A percentile compares a stretch with the other conserved stretches of the same genome.
Evolutionary conservation across 2,888 invertebrate genomes (phyloP).

Genomic region (Saturnia japonica): DNA sequence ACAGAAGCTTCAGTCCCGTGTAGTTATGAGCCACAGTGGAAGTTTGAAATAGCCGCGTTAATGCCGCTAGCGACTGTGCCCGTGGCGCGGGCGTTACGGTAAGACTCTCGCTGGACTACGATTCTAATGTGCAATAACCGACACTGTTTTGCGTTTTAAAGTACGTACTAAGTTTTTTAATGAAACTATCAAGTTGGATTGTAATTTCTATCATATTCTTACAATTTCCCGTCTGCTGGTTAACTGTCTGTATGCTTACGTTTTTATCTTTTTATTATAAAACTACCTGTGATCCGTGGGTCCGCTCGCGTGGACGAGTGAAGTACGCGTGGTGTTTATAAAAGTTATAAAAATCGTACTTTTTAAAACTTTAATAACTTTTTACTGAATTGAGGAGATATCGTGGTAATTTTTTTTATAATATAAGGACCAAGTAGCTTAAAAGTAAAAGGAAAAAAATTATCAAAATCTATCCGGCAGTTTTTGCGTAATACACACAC

Average conservation of each 20-base stretch:
- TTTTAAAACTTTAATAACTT: too few species aligned
- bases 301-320: too few species aligned
- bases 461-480: too few species aligned
- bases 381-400: too few species aligned
- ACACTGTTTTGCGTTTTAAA: conserved; percentile 32
- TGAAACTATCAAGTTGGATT: neutral
- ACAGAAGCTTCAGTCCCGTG: conserved; percentile 53
- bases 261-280: too few species aligned
- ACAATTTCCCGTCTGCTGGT: neutral
- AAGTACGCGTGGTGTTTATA: too few species aligned
- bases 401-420: too few species aligned
- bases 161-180: neutral
- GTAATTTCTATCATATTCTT: neutral
- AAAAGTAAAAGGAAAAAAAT: too few species aligned
- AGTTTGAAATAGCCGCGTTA: conserved; percentile 63
- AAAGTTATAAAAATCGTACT: too few species aligned
- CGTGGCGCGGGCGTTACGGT: conserved; percentile 23
- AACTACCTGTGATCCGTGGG: too few species aligned
- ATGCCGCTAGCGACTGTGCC: conserved; percentile 40
- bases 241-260: neutral
- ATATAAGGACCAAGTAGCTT: too few species aligned
- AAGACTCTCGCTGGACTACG: conserved; percentile 16
- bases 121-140: conserved; percentile 55
- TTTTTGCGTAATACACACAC: too few species aligned
- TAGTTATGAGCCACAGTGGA: conserved; percentile 49